These are phyloP conservation scores for Ctenomys sociabilis DNA, from an alignment of 2,113 vertebrate genomes.

Conservation along the genomic window DNA sequence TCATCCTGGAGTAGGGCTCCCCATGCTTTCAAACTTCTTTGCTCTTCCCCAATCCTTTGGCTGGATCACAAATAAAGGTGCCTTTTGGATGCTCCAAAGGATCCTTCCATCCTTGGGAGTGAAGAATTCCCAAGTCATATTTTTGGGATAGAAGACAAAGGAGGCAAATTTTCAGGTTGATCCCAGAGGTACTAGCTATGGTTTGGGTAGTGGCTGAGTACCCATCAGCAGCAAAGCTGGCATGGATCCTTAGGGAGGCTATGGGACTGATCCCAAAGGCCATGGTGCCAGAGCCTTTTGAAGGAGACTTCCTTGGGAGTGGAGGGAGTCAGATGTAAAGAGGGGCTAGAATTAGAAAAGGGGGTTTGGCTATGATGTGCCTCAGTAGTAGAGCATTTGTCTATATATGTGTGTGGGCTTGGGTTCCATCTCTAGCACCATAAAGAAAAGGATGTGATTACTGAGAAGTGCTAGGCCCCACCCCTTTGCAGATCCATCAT, in stretches of 20 bases:
- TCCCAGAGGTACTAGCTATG: background rate
- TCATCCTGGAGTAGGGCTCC: slow-evolving; percentile 25
- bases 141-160: background rate
- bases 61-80: background rate
- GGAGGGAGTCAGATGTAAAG: too few species aligned
- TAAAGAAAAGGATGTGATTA: background rate
- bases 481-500: background rate
- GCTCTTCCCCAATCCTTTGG: background rate
- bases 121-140: background rate
- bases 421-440: background rate
- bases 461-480: background rate
- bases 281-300: background rate
- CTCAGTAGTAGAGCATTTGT: background rate
- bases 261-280: background rate
- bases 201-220: background rate
- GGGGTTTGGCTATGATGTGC: background rate
- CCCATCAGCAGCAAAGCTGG: fast-evolving
- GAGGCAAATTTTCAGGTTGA: background rate
- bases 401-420: background rate
- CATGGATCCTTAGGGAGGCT: background rate
- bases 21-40: background rate
- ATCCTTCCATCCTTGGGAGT: too few species aligned
- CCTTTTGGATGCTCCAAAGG: background rate
- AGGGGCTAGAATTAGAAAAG: background rate
- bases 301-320: background rate